Conservation (phyloP, 2,113 vertebrate genomes). For the Myrmecobius fasciatus region DNA sequence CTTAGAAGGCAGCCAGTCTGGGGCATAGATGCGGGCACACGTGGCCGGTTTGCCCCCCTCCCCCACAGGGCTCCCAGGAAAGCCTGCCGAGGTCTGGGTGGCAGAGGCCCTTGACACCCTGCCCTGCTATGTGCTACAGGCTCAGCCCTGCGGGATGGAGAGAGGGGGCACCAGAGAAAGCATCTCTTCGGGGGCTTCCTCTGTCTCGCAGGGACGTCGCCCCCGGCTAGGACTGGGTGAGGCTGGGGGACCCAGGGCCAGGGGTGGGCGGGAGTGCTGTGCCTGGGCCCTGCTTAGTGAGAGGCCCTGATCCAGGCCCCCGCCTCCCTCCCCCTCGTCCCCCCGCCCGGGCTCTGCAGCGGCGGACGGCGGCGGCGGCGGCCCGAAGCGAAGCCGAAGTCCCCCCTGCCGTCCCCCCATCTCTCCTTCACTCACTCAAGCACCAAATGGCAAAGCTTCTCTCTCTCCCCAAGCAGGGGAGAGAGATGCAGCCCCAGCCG, state of each 20-base stretch:
- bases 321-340: not conserved
- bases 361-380: constrained; percentile 8
- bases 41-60: not conserved
- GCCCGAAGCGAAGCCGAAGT: constrained; percentile 78
- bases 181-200: not conserved
- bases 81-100: not conserved
- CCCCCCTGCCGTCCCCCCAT: constrained; percentile 88
- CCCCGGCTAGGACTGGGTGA: too few species aligned
- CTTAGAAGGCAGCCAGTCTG: not conserved
- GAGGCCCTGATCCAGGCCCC: not conserved
- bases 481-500: constrained; percentile 70
- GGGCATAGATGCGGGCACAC: not conserved
- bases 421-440: constrained; percentile 83
- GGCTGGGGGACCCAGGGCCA: not conserved
- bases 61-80: constrained; percentile 16
- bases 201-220: not conserved
- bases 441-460: constrained; percentile 89
- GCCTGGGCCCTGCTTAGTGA: not conserved
- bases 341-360: not conserved
- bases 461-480: constrained; percentile 74
- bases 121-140: not conserved
- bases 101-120: not conserved
- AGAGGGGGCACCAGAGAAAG: not conserved
- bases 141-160: not conserved
- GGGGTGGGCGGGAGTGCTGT: constrained; percentile 22